phyloP scores from a whole-genome alignment of 2,797 vertebrate genomes.

The Sphenopsis melanotis region DNA sequence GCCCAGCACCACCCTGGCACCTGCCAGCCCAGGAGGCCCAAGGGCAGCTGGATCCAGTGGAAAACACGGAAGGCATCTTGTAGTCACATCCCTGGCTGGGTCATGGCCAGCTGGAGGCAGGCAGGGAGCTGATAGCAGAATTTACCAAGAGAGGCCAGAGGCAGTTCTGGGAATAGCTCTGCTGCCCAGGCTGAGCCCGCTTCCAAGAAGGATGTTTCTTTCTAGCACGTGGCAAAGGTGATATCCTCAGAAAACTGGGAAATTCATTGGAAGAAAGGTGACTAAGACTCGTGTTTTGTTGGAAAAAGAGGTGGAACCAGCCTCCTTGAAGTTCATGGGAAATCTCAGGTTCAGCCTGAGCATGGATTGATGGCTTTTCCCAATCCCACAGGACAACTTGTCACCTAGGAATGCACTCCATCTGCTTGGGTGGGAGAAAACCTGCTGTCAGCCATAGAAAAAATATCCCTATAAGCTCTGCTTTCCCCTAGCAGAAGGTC shows the following conservation, averaged over 20 bases:
- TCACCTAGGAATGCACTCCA: background rate
- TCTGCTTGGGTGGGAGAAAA: background rate
- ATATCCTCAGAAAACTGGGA: background rate
- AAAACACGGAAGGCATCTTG: background rate
- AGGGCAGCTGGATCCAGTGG: accelerated
- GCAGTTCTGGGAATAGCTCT: background rate
- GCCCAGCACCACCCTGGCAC: background rate
- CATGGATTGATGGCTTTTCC: accelerated
- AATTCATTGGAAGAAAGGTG: background rate
- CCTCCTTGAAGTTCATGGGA: background rate
- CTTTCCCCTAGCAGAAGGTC: background rate
- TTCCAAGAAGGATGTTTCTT: background rate
- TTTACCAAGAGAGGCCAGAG: background rate
- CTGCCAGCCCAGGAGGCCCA: background rate
- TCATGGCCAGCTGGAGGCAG: background rate
- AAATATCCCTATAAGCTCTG: background rate
- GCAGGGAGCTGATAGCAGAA: background rate
- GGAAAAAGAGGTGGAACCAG: background rate
- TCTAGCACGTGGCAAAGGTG: background rate
- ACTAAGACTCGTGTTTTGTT: background rate
- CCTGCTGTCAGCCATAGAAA: background rate
- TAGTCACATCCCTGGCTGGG: background rate
- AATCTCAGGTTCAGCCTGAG: background rate
- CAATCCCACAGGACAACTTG: accelerated
- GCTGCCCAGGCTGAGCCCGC: accelerated